Evolutionary conservation across 2,888 invertebrate genomes (phyloP).

Genomic region (Eupithecia inturbata): DNA sequence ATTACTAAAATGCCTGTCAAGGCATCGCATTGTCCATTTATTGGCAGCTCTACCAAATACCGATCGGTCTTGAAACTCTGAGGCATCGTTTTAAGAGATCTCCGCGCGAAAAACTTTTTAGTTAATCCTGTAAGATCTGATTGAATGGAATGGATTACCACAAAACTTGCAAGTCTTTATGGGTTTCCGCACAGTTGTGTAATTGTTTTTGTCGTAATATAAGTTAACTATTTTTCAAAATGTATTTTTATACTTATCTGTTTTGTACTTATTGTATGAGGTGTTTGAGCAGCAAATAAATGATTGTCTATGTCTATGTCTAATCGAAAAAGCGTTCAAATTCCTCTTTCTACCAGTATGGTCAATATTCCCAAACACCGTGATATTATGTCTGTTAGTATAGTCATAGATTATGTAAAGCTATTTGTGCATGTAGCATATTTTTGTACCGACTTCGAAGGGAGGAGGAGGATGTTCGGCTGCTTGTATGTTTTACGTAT

Average conservation of each 20-base stretch:
- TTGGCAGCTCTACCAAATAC: slow-evolving; percentile 47
- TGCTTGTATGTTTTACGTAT: no score
- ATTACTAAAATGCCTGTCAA: slow-evolving; percentile 51
- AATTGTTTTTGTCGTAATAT: no score
- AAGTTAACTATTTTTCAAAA: no score
- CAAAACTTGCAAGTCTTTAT: neutral
- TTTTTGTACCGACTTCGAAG: no score
- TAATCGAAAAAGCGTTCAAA: neutral
- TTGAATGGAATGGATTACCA: neutral
- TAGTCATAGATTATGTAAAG: neutral
- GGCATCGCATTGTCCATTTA: slow-evolving; percentile 42
- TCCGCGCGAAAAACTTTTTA: neutral
- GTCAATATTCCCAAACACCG: neutral
- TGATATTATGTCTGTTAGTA: no score
- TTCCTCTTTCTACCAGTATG: neutral
- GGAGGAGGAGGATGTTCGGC: no score
- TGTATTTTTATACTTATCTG: no score
- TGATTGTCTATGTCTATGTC: no score
- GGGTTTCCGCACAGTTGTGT: no score
- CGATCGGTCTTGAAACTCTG: slow-evolving; percentile 13
- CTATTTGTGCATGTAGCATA: no score
- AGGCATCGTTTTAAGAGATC: neutral
- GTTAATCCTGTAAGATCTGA: neutral
- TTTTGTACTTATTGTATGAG: no score
- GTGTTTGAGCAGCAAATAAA: no score